Base-by-base conservation (phyloP, 2,113 vertebrate species). In the Tyrannus savana region DNA sequence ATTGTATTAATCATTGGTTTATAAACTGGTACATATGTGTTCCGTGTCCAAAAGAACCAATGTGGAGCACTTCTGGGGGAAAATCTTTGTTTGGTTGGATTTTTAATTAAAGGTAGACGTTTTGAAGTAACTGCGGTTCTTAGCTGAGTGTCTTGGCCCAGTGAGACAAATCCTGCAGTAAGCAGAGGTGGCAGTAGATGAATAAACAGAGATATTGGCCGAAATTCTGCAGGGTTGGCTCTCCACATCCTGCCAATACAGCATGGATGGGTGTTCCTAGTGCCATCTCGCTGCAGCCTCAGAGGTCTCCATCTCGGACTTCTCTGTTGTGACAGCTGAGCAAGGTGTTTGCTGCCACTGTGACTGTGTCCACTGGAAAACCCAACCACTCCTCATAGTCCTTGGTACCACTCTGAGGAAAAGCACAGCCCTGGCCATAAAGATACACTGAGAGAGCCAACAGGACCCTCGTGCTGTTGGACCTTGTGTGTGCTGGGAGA, bases 391-490 rank as follows among this genome's bases (percentile, higher is more conserved):
- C 31, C 50, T 46, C 60, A 27, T 6, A 37, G 25, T 30, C 27
- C 14, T 74, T 76, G 49, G 47, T 18, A 17, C 10, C 30, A 42
- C 53, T 81, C 31, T 46, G 25, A 46, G 12, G 15, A 73, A 55
- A 11, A n/a, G 30, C 15, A 68, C 30, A 86, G 55, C 31, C 39
- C 84, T 44, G 18, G 59, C 24, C 63, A 7, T 23, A 31, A 12
- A 12, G 23, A 17, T 4, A 12, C 12, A 6, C 8, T 44, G 46
- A 8, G 6, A 64, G 46, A 52, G 56, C 41, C 41, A 23, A 27
- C 2, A 0, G 15, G n/a, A 31, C 6, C 11, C 2, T 16, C 6
- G n/a, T 22, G n/a, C 83, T 50, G 25, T 33, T 37, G 37, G 46
- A 56, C 14, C 19, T 21, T 14, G 25, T 0, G 1, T 6, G 19